phyloP scores from a whole-genome alignment of 2,888 invertebrate genomes.

The Polydrusus tereticollis region DNA sequence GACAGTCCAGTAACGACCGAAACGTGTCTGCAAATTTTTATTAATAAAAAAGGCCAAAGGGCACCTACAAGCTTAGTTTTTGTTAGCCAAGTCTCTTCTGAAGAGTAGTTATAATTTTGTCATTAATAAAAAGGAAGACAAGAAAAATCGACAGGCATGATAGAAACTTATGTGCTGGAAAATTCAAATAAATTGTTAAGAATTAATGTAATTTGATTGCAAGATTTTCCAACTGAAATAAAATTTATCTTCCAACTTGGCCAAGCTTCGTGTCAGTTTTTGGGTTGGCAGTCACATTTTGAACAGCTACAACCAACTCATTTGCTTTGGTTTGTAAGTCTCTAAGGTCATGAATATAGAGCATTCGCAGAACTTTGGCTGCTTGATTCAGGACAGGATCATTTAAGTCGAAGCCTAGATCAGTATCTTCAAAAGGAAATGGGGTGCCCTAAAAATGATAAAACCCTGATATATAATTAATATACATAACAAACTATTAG shows the following conservation, averaged over 20 bases:
- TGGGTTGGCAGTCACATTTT: slow-evolving; percentile 94
- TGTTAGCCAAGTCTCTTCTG: too few species aligned
- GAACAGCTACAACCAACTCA: slow-evolving; percentile 92
- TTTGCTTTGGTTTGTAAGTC: slow-evolving; percentile 94
- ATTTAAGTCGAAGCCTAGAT: slow-evolving; percentile 76
- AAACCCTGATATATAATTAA: too few species aligned
- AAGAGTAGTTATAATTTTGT: too few species aligned
- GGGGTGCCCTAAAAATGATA: slow-evolving; percentile 72
- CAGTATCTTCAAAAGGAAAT: slow-evolving; percentile 77
- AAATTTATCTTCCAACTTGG: slow-evolving; percentile 81
- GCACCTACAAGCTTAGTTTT: too few species aligned
- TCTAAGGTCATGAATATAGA: slow-evolving; percentile 88
- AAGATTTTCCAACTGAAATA: background rate
- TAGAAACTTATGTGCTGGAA: background rate
- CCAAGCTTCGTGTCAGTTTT: slow-evolving; percentile 96
- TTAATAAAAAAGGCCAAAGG: too few species aligned
- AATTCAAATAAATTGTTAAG: background rate
- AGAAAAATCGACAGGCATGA: too few species aligned
- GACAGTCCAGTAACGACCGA: too few species aligned
- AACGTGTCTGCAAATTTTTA: too few species aligned
- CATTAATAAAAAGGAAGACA: too few species aligned
- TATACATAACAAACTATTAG: too few species aligned
- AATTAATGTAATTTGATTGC: background rate
- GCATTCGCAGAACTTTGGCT: slow-evolving; percentile 81
- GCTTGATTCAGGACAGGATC: slow-evolving; percentile 78